These are phyloP conservation scores for Ypsolopha scabrella DNA, from an alignment of 2,888 invertebrate genomes.

Conservation along the genomic window DNA sequence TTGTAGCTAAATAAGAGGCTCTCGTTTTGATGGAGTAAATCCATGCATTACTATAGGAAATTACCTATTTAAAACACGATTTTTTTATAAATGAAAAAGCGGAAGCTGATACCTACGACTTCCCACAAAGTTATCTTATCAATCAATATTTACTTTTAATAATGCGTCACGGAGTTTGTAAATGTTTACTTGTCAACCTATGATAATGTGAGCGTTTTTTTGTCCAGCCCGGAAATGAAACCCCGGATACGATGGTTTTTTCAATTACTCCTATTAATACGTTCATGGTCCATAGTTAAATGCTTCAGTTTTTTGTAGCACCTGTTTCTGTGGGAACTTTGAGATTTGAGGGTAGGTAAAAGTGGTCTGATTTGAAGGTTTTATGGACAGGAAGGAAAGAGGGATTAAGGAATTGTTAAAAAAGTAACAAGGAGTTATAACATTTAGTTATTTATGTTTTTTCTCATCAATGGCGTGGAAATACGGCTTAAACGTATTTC, in stretches of 20 bases:
- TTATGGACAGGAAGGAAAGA: conserved; percentile 4
- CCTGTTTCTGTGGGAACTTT: conserved; percentile 54
- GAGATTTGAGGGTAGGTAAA: conserved; percentile 23
- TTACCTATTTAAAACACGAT: background rate
- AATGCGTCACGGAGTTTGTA: background rate
- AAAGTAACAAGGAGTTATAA: too few species aligned
- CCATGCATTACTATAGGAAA: background rate
- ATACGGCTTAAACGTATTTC: too few species aligned
- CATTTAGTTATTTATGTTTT: too few species aligned
- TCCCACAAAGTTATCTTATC: too few species aligned
- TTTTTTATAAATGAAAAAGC: too few species aligned
- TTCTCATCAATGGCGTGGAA: too few species aligned
- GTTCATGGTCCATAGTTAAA: background rate
- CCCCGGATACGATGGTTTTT: conserved; percentile 48
- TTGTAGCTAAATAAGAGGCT: too few species aligned
- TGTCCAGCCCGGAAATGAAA: conserved; percentile 49
- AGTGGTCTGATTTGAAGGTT: conserved; percentile 27
- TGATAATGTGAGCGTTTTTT: conserved; percentile 21
- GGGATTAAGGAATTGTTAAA: background rate
- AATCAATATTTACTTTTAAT: too few species aligned
- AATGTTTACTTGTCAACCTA: background rate
- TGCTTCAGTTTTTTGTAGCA: conserved; percentile 39
- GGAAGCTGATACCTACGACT: too few species aligned
- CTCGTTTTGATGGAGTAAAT: background rate
- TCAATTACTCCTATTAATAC: conserved; percentile 10